Percentiles rank a stretch among this genome's conserved stretches.
phyloP scores from a whole-genome alignment of 2,113 vertebrate species.

The Dicentrarchus labrax region DNA sequence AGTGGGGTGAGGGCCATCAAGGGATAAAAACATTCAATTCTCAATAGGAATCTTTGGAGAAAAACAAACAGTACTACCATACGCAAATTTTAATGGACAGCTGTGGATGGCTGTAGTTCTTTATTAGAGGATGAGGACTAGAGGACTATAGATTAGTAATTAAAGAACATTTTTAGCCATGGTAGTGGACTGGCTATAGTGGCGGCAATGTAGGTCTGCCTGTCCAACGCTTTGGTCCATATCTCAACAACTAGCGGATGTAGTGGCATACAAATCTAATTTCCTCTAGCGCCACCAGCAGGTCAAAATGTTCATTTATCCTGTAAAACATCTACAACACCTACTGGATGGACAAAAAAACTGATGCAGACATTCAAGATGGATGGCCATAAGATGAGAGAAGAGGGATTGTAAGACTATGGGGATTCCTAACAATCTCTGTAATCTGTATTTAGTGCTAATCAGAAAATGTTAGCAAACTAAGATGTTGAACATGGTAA shows the following conservation, averaged over 20 bases:
- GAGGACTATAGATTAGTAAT: neutral
- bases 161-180: neutral
- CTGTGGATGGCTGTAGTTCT: neutral
- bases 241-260: neutral
- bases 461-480: neutral
- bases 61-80: neutral
- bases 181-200: no score
- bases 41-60: neutral
- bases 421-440: no score
- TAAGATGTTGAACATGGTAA: neutral
- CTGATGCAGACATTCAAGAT: neutral
- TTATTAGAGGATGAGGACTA: no score
- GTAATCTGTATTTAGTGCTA: neutral
- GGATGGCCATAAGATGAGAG: neutral
- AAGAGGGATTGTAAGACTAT: no score
- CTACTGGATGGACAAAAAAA: no score
- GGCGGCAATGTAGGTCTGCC: no score
- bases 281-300: neutral
- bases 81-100: neutral
- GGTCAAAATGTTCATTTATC: no score
- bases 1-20: neutral
- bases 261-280: neutral
- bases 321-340: neutral
- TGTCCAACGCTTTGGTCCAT: neutral
- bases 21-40: neutral